Base-by-base conservation (phyloP, 1,140 invertebrate genomes). In the Heliconius melpomene region DNA sequence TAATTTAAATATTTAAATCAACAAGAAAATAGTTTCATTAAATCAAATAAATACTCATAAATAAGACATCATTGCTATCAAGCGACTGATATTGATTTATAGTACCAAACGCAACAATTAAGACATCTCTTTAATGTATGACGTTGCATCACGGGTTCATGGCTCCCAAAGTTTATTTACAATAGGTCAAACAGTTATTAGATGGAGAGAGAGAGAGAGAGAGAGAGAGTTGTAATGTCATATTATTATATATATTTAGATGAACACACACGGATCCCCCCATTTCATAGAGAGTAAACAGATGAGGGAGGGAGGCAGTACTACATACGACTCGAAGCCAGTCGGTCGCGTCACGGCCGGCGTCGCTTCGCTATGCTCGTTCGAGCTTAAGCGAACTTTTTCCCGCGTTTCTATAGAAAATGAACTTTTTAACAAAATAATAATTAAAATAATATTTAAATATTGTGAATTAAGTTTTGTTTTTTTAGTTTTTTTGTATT, bases 271-370 rank as follows among this genome's bases (percentile, higher is more conserved):
- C 88, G 84, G 84, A 88, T 87, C 90, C 92, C 90, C 89, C 92
- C 88, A 91, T 93, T 92, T 91, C 79, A 88, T 84, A 90, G 87
- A 91, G 88, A 89, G 91, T 93, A 94, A 92, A 94, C 90, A 94
- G 89, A 91, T 90, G 87, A 90, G 89, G 90, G 87, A 91, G 91
- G 91, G 87, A 89, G 87, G 82, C 77, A 94, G 93, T 94, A 89
- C 89, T 86, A 89, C 84, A 84, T 87, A 89, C 90, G 90, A 82
- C 87, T 85, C 86, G 83, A 82, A 85, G 80, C 85, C 79, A 89
- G 75, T 79, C 83, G 91, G 91, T 90, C 87, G 92, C 88, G 89
- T 86, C 76, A 79, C 82, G 83, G 77, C 81, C 80, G 78, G 79
- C 77, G 23, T 72, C 74, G 82, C 79, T 79, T 81, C 86, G 88